Evolutionary conservation across 2,113 vertebrate genomes (phyloP), one percentile per base, ranked within the genome.

Genomic region (Motacilla alba): DNA sequence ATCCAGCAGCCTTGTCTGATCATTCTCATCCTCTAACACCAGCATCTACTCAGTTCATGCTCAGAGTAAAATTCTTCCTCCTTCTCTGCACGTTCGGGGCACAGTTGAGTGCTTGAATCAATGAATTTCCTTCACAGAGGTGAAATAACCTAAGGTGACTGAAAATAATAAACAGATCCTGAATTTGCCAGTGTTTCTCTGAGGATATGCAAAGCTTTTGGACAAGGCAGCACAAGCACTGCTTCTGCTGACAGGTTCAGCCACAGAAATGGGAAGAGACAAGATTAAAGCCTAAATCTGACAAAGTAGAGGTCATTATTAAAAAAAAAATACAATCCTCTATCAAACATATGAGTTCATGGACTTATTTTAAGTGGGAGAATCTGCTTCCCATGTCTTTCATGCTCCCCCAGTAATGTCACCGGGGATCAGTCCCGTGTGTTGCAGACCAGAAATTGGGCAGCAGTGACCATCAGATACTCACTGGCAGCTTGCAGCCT

Each of bases 401-500:
- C 55, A 4, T 22, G 44, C 14, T 94, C 15, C 63, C 27, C 49
- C 58, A 69, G n/a, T 47, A 64, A 24, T 6, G 4, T 53, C 46
- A 66, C 27, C 39, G 80, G 20, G 24, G 47, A 58, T 72, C 13
- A 47, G 41, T 72, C 6, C 10, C 0, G 0, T 21, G 26, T 64
- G 35, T 6, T 68, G 62, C 70, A 83, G 80, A 70, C 27, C 37
- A 91, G 60, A 73, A 49, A 58, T 2, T 39, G 74, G 26, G 55
- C 39, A 87, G 43, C 44, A 89, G 46, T 27, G 55, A 84, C 85
- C 16, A 87, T 46, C 41, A 83, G 41, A 64, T 87, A 97, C 98
- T 98, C 97, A 99, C 99, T 26, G 99, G 98, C 90, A 99, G 97
- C 87, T 99, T 98, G 96, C 99, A 99, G 59, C 94, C 98, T 94